phyloP scores from a whole-genome alignment of 2,113 vertebrate genomes.

The Pagrus major region DNA sequence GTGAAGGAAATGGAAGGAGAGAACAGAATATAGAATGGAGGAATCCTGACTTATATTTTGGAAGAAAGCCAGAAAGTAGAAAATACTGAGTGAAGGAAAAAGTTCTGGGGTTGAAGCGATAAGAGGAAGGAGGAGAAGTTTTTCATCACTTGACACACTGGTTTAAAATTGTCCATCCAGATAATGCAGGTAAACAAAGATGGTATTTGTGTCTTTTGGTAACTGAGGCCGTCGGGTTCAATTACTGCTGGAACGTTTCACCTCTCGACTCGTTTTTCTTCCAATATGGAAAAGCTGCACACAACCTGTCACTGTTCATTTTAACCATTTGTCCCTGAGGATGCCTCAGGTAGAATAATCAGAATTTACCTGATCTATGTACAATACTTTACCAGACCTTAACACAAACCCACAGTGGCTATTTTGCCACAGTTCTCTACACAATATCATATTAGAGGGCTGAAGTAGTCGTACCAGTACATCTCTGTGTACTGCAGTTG shows the following conservation, averaged over 20 bases:
- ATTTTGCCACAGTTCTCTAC: no score
- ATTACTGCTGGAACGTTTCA: neutral
- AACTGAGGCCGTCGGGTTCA: neutral
- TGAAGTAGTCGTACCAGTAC: neutral
- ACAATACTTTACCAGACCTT: no score
- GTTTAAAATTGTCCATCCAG: neutral
- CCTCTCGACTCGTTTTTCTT: neutral
- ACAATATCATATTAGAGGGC: neutral
- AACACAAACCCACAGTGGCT: no score
- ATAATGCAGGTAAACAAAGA: neutral
- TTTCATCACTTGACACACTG: slow-evolving; percentile 3
- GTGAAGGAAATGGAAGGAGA: neutral
- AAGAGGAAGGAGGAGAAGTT: neutral
- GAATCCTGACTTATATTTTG: neutral
- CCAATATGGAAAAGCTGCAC: neutral
- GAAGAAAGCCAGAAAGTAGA: neutral
- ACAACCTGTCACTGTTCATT: neutral
- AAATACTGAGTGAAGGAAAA: no score
- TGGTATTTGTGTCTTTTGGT: neutral
- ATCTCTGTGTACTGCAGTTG: neutral
- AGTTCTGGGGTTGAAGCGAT: neutral
- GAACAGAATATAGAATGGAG: neutral
- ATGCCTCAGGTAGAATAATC: neutral
- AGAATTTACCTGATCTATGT: neutral
- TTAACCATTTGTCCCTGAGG: neutral